Conservation (phyloP, 2,888 invertebrate genomes). For the Agrotis puta region DNA sequence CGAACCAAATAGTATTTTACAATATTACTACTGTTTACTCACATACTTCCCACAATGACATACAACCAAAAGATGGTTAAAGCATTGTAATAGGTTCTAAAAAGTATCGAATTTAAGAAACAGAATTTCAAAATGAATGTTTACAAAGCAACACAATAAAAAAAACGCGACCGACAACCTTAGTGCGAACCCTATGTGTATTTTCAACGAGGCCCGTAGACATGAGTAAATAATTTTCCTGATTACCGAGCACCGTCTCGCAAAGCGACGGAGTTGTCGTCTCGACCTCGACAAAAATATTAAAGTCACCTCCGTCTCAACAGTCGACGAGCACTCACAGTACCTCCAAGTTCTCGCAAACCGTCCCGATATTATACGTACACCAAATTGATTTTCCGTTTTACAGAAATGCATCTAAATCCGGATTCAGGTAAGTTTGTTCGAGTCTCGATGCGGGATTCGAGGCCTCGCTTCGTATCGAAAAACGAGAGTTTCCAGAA, state of each 20-base stretch:
- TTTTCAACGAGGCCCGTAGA: constrained; percentile 81
- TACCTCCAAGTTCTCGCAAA: constrained; percentile 69
- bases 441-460: constrained; percentile 42
- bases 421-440: constrained; percentile 63
- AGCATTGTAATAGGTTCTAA: neutral
- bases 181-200: constrained; percentile 75
- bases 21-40: neutral
- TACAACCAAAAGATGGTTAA: neutral
- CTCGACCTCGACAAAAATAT: constrained; percentile 85
- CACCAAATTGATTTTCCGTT: constrained; percentile 85
- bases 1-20: neutral
- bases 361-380: constrained; percentile 76
- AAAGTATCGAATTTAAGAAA: neutral
- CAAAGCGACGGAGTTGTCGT: constrained; percentile 73
- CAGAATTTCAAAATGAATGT: constrained; percentile 1
- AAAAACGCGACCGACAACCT: neutral
- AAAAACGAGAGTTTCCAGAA: constrained; percentile 52
- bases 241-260: constrained; percentile 87
- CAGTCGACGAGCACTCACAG: constrained; percentile 56
- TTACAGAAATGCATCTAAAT: constrained; percentile 75
- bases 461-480: constrained; percentile 30
- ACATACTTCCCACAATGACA: neutral
- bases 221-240: constrained; percentile 90
- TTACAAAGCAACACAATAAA: neutral
- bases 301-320: constrained; percentile 74